Evolutionary conservation across 2,113 vertebrate genomes (phyloP), one percentile per base, ranked within the genome.

Genomic region (Oreochromis niloticus): DNA sequence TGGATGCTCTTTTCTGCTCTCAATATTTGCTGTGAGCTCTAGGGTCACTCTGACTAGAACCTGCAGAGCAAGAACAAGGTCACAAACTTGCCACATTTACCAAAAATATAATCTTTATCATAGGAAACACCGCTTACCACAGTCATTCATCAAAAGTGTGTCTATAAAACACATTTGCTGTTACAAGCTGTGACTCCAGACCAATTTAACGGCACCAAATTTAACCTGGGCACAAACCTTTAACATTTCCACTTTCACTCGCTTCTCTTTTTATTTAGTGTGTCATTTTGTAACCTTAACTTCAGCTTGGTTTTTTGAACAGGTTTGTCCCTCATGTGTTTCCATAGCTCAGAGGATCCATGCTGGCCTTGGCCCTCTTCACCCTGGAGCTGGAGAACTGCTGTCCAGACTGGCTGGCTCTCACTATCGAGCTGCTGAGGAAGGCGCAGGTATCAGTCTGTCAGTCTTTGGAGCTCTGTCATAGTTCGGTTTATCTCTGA

Each of bases 361-460:
- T 98, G 97, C 96, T 99, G 96, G 97, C 98, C 6, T 93, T 99
- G 95, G 97, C 97, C 88, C 97, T 98, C 90, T 88, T 99, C 96
- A 98, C 97, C 92, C 94, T 99, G 96, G 97, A 99, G 92, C 97
- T 99, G 97, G 98, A 99, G 97, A 98, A 97, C 89, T 97, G 98
- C 85, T 97, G 97, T 94, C 98, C 98, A 57, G 98, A 99, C 94
- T 99, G 98, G 98, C 97, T 99, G 85, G 95, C 97, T 93, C 97
- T 99, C 89, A 97, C 98, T 95, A 97, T 98, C 75, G 97, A 98
- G 93, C 96, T 99, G 95, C 97, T 99, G 89, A 97, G 97, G 89
- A 98, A 97, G 96, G 96, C 97, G 88, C 97, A 99, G 98, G 98
- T 99, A 94, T 90, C 68, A 27, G 41, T 68, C 30, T 61, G 80